Percentiles rank a stretch among this genome's conserved stretches.
These are phyloP conservation scores for Aethina tumida DNA, from an alignment of 1,140 invertebrate species.

Conservation along the genomic window DNA sequence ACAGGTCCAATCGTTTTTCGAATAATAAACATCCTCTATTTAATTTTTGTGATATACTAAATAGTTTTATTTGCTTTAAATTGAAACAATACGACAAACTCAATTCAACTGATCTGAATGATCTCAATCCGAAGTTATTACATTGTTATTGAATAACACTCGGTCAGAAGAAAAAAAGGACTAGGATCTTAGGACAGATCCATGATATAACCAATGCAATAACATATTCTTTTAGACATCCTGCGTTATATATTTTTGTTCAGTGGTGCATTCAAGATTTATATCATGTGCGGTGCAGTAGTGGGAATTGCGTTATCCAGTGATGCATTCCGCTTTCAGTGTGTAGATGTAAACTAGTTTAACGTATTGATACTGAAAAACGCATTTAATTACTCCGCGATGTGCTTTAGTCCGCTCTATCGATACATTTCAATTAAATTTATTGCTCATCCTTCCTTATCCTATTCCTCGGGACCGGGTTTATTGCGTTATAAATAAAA, in stretches of 20 bases:
- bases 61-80: no score
- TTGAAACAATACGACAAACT: no score
- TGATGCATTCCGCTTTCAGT: constrained; percentile 6
- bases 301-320: constrained; percentile 1
- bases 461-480: constrained; percentile 11
- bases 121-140: no score
- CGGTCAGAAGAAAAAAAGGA: no score
- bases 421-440: constrained; percentile 25
- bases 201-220: no score
- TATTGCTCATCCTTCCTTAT: constrained; percentile 20
- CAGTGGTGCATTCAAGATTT: constrained; percentile 2
- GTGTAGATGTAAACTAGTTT: constrained; percentile 14
- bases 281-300: constrained; percentile 2
- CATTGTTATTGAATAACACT: no score
- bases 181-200: no score
- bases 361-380: constrained; percentile 17
- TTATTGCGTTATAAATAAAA: constrained; percentile 25
- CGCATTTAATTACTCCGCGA: constrained; percentile 18
- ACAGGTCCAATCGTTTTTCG: no score
- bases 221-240: no score
- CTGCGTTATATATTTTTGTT: constrained; percentile 1
- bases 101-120: no score
- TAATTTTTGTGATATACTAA: no score
- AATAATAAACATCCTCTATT: no score
- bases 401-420: constrained; percentile 13